Evolutionary conservation across 2,888 invertebrate genomes (phyloP).

Genomic region (Tinea pellionella): DNA sequence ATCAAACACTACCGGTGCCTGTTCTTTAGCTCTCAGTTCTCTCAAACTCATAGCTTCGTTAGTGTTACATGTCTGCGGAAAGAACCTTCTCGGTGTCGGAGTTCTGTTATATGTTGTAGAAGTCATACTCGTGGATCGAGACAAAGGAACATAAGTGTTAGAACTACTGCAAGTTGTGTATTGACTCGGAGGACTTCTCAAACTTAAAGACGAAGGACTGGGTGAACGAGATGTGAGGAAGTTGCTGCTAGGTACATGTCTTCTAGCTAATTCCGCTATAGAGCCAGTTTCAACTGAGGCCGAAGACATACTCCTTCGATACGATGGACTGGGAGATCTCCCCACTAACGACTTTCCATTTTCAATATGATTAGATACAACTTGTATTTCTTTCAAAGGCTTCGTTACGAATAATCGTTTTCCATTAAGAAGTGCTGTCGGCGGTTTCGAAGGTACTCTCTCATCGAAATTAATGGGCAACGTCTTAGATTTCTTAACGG

Average conservation of each 20-base stretch:
- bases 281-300: slow-evolving; percentile 59
- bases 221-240: slow-evolving; percentile 65
- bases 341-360: slow-evolving; percentile 35
- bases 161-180: slow-evolving; percentile 63
- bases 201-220: slow-evolving; percentile 56
- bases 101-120: slow-evolving; percentile 49
- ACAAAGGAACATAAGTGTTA: slow-evolving; percentile 49
- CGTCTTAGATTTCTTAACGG: slow-evolving; percentile 58
- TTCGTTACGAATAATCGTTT: slow-evolving; percentile 53
- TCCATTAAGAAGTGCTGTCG: slow-evolving; percentile 38
- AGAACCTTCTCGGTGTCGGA: slow-evolving; percentile 74
- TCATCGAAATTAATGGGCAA: slow-evolving; percentile 58
- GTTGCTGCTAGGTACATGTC: slow-evolving; percentile 43
- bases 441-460: slow-evolving; percentile 39
- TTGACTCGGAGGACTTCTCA: slow-evolving; percentile 51
- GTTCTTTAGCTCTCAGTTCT: slow-evolving; percentile 74
- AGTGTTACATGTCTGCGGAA: slow-evolving; percentile 71
- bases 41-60: slow-evolving; percentile 62
- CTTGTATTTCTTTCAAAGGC: slow-evolving; percentile 54
- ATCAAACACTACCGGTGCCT: slow-evolving; percentile 83
- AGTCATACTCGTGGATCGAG: slow-evolving; percentile 53
- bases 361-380: slow-evolving; percentile 33
- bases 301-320: slow-evolving; percentile 46
- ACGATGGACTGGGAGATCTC: slow-evolving; percentile 50
- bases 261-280: slow-evolving; percentile 56